Evolutionary conservation across 2,888 invertebrate genomes (phyloP).

Genomic region (Brachylomia viminalis): DNA sequence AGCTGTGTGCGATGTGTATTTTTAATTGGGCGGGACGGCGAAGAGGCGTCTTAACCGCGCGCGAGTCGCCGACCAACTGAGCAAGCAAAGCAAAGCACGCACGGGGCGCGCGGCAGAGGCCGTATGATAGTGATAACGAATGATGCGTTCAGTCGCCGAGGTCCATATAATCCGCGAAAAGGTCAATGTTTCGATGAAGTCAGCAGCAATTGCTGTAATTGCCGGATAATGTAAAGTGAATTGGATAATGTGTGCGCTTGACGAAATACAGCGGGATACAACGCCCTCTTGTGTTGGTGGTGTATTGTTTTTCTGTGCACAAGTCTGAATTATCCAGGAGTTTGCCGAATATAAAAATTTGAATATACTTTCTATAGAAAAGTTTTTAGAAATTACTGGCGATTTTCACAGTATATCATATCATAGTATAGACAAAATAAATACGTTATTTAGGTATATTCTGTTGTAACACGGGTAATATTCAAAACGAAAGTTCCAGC

Average conservation of each 20-base stretch:
- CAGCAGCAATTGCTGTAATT: slow-evolving; percentile 74
- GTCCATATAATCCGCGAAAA: slow-evolving; percentile 81
- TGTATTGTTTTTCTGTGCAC: slow-evolving; percentile 27
- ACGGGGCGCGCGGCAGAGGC: slow-evolving; percentile 70
- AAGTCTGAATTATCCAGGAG: slow-evolving; percentile 8
- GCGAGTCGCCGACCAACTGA: slow-evolving; percentile 65
- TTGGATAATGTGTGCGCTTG: slow-evolving; percentile 67
- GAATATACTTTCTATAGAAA: neutral
- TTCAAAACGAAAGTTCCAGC: slow-evolving; percentile 37
- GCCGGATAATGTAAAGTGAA: slow-evolving; percentile 68
- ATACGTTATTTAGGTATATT: slow-evolving; percentile 6
- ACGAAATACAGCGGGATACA: slow-evolving; percentile 59
- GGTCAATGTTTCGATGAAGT: slow-evolving; percentile 89
- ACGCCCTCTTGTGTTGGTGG: slow-evolving; percentile 40
- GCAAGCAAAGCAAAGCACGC: slow-evolving; percentile 49
- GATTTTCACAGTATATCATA: neutral
- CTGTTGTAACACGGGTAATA: slow-evolving; percentile 22
- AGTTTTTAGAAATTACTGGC: neutral
- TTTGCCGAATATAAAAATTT: neutral
- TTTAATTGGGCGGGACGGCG: slow-evolving; percentile 52
- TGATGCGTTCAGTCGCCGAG: slow-evolving; percentile 68
- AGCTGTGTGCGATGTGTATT: slow-evolving; percentile 29
- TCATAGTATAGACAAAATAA: slow-evolving; percentile 9
- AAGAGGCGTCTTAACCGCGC: slow-evolving; percentile 63
- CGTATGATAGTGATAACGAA: slow-evolving; percentile 67